Percentiles rank a stretch among this genome's conserved stretches.
Conservation (phyloP, 1,140 invertebrate species). For the Drosophila rhopaloa region DNA sequence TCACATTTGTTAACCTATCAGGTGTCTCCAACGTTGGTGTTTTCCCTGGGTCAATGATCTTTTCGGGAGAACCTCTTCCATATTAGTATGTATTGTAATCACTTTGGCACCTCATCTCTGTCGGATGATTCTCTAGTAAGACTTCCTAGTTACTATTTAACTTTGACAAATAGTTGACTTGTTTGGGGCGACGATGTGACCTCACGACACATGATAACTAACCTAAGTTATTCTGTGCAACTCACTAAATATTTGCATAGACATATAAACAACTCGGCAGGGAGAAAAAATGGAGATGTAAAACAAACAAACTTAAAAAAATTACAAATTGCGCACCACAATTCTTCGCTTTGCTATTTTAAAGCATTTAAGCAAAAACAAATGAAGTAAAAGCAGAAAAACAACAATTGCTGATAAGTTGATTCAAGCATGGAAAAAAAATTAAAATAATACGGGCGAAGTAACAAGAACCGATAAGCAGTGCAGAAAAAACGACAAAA, state of each 20-base stretch:
- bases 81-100: conserved; percentile 1
- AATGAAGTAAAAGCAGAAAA: conserved; percentile 6
- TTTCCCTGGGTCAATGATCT: conserved; percentile 55
- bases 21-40: conserved; percentile 39
- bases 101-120: conserved; percentile 11
- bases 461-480: conserved; percentile 10
- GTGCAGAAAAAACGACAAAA: conserved; percentile 12
- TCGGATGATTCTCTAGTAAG: conserved; percentile 13
- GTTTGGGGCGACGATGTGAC: conserved; percentile 13
- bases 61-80: not conserved
- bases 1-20: conserved; percentile 44
- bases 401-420: conserved; percentile 42
- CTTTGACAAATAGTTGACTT: conserved; percentile 35
- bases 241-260: conserved; percentile 47
- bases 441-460: not conserved
- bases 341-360: conserved; percentile 38
- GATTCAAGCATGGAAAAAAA: conserved; percentile 13
- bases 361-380: conserved; percentile 33
- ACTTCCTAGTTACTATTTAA: conserved; percentile 19
- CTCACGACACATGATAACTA: conserved; percentile 31
- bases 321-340: conserved; percentile 23
- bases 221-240: conserved; percentile 35
- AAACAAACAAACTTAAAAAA: conserved; percentile 5
- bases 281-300: conserved; percentile 6
- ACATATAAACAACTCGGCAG: conserved; percentile 11